These are phyloP conservation scores for Oncorhynchus clarkii DNA, from an alignment of 2,113 vertebrate genomes.

Conservation along the genomic window DNA sequence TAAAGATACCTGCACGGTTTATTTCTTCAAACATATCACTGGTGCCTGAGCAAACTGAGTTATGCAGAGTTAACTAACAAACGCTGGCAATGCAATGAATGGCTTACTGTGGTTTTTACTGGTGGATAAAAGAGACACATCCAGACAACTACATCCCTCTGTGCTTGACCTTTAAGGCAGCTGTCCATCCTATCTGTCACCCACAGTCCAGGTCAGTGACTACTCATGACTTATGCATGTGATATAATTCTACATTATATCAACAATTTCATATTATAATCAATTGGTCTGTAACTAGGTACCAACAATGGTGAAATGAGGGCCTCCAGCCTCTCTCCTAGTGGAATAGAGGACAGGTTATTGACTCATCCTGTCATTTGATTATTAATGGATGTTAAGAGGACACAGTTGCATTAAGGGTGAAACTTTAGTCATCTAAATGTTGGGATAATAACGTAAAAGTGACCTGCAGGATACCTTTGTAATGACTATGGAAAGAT, in stretches of 20 bases:
- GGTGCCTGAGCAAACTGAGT: constrained; percentile 25
- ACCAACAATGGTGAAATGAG: neutral
- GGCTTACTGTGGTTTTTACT: constrained; percentile 48
- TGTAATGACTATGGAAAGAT: constrained; percentile 24
- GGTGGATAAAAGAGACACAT: constrained; percentile 71
- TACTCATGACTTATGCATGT: constrained; percentile 10
- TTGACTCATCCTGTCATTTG: neutral
- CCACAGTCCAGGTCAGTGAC: constrained; percentile 19
- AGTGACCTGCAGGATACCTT: constrained; percentile 10
- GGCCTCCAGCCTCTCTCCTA: neutral
- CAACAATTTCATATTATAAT: neutral
- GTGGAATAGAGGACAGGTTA: neutral
- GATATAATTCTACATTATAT: neutral
- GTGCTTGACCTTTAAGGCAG: constrained; percentile 69
- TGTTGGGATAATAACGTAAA: constrained; percentile 18
- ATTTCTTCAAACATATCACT: constrained; percentile 40
- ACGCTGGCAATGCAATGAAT: constrained; percentile 59
- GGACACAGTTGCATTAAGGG: constrained; percentile 68
- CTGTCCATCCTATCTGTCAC: constrained; percentile 44
- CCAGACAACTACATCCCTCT: constrained; percentile 53
- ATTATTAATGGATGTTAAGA: constrained; percentile 14
- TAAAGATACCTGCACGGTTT: constrained; percentile 37
- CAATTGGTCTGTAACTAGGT: neutral
- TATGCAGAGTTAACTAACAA: constrained; percentile 27
- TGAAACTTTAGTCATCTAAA: constrained; percentile 43